Evolutionary conservation across 2,797 vertebrate species (phyloP), one percentile per base, ranked within the genome.

Genomic region (Pseudochaenichthys georgianus): DNA sequence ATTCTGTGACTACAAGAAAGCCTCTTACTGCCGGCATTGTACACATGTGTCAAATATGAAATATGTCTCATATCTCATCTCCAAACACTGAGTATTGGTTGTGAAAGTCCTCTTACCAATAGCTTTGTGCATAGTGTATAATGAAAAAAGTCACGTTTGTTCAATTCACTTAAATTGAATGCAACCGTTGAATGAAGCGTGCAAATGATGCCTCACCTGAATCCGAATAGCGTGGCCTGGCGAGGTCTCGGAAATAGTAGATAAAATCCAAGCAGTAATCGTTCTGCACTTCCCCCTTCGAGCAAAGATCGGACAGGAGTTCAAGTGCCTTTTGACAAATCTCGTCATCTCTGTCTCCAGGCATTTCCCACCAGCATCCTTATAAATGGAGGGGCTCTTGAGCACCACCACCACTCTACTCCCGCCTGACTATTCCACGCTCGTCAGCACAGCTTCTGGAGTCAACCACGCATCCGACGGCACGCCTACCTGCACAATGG

Each of bases 291-390:
- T 97, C 96, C 82, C 97, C 97, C 78, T 95, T 97, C 91, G 96
- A 96, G 86, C 98, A 99, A 83, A 99, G 97, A 94, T 99, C 97
- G 84, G 96, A 96, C 90, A 99, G 94, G 92, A 99, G 96, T 94
- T 96, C 96, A 90, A 99, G 97, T 87, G 98, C 98, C 95, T 96
- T 98, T 95, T 96, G 96, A 97, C 98, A 99, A 95, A 98, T 97
- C 97, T 97, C 96, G 95, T 97, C 96, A 96, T 98, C 97, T 96
- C 95, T 97, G 97, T 96, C 97, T 95, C 96, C 97, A 96, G 97
- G 96, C 98, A 99, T 99, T 96, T 96, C 97, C 97, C 97, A 96
- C 94, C 96, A 97, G 96, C 98, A 99, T 99, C 96, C 97, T 99
- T 95, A 94, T 94, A 92, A 94, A 93, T 88, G 94, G 87, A 94